Conservation (phyloP, 2,888 invertebrate genomes). For the Eupithecia centaureata region DNA sequence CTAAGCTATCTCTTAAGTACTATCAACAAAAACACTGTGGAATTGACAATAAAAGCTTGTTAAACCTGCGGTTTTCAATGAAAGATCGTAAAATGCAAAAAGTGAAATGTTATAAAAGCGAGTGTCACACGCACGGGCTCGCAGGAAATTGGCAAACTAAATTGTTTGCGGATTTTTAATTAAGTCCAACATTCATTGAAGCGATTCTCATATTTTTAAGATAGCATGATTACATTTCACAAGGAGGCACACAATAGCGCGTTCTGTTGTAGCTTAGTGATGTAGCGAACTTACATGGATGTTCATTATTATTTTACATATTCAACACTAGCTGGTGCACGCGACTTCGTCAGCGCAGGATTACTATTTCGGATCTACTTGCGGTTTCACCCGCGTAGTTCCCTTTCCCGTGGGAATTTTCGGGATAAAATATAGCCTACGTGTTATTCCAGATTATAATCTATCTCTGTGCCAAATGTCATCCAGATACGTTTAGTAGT, state of each 20-base stretch:
- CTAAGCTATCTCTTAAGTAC: too few species aligned
- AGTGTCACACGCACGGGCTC: constrained; percentile 36
- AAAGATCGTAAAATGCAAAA: constrained; percentile 20
- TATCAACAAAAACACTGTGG: background rate
- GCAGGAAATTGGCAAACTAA: constrained; percentile 42
- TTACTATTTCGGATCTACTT: too few species aligned
- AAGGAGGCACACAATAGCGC: background rate
- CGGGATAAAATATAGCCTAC: too few species aligned
- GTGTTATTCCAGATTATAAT: too few species aligned
- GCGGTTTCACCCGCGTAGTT: too few species aligned
- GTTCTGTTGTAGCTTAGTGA: background rate
- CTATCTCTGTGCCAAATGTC: too few species aligned
- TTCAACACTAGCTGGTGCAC: too few species aligned
- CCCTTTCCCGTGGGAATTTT: too few species aligned
- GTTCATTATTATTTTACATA: too few species aligned
- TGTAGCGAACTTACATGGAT: background rate
- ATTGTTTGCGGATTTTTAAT: constrained; percentile 28
- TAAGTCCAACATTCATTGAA: constrained; percentile 11
- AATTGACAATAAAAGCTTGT: background rate
- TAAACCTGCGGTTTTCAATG: constrained; percentile 10
- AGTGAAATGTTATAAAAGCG: constrained; percentile 18
- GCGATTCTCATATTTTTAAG: background rate
- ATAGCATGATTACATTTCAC: background rate
- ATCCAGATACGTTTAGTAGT: too few species aligned
- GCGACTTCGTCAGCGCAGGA: too few species aligned